These are phyloP conservation scores for Scophthalmus maximus DNA, from an alignment of 2,113 vertebrate species.

Conservation along the genomic window DNA sequence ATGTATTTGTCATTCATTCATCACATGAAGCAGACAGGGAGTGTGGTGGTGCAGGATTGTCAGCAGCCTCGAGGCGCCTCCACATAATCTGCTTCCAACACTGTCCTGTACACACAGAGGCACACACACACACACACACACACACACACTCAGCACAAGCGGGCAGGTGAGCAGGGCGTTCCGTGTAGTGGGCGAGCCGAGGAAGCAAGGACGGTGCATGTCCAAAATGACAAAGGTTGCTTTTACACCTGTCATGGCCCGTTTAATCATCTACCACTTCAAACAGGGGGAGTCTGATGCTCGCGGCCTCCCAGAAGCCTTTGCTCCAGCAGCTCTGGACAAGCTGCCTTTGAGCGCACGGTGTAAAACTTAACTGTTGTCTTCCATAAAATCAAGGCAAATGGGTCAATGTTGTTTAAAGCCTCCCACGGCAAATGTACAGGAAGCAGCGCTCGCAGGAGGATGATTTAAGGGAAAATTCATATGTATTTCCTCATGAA, in stretches of 20 bases:
- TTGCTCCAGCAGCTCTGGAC: conserved; percentile 50
- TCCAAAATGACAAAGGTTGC: conserved; percentile 97
- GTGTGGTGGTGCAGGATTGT: conserved; percentile 29
- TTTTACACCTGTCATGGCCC: conserved; percentile 94
- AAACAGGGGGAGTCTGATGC: conserved; percentile 87
- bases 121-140: conserved; percentile 19
- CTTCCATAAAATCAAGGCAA: conserved; percentile 75
- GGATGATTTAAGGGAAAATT: not conserved
- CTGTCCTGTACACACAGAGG: conserved; percentile 11
- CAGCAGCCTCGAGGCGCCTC: not conserved
- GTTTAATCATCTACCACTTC: conserved; percentile 99
- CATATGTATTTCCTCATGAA: not conserved
- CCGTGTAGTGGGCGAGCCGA: conserved; percentile 62
- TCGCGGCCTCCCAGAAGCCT: conserved; percentile 71
- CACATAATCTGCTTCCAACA: conserved; percentile 12
- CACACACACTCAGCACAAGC: conserved; percentile 30
- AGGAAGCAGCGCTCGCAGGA: conserved; percentile 43
- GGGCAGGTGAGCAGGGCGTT: conserved; percentile 75
- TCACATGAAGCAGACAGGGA: conserved; percentile 40
- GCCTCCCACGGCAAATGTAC: conserved; percentile 20
- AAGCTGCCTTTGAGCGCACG: conserved; percentile 30
- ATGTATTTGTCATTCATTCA: conserved; percentile 17
- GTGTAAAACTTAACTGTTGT: conserved; percentile 72
- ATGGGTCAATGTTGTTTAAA: conserved; percentile 68
- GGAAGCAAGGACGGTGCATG: conserved; percentile 69